Conservation (phyloP, 2,888 invertebrate genomes). For the Drosophila putrida region DNA sequence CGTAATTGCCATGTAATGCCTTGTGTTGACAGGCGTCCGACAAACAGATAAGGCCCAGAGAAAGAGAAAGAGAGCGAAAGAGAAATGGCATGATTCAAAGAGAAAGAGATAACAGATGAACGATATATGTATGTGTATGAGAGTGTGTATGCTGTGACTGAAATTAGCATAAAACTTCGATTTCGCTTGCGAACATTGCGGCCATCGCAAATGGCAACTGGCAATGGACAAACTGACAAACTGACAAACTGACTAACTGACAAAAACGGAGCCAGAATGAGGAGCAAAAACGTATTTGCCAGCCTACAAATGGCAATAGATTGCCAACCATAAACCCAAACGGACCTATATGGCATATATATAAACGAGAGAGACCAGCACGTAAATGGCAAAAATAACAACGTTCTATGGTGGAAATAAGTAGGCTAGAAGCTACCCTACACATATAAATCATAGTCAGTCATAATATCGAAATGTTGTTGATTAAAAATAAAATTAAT, state of each 20-base stretch:
- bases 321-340: conserved; percentile 68
- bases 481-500: too few relatives aligned
- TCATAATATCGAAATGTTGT: too few relatives aligned
- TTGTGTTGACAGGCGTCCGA: conserved; percentile 77
- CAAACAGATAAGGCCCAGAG: conserved; percentile 68
- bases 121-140: conserved; percentile 23
- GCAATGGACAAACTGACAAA: conserved; percentile 24
- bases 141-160: conserved; percentile 13
- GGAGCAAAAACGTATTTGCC: conserved; percentile 63
- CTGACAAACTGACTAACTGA: conserved; percentile 19
- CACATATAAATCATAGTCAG: too few relatives aligned
- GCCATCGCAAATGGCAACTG: conserved; percentile 31
- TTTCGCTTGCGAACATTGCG: conserved; percentile 66
- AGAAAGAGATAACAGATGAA: conserved; percentile 26
- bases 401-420: too few relatives aligned
- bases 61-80: conserved; percentile 18
- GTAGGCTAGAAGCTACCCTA: conserved; percentile 12
- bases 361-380: conserved; percentile 16
- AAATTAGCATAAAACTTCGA: conserved; percentile 81
- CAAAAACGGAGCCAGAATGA: conserved; percentile 33
- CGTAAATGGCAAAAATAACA: conserved; percentile 16
- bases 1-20: conserved; percentile 82
- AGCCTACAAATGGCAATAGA: conserved; percentile 74
- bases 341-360: conserved; percentile 40
- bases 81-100: background rate